Conservation (phyloP, 2,797 vertebrate genomes). For the Chrosomus eos region DNA sequence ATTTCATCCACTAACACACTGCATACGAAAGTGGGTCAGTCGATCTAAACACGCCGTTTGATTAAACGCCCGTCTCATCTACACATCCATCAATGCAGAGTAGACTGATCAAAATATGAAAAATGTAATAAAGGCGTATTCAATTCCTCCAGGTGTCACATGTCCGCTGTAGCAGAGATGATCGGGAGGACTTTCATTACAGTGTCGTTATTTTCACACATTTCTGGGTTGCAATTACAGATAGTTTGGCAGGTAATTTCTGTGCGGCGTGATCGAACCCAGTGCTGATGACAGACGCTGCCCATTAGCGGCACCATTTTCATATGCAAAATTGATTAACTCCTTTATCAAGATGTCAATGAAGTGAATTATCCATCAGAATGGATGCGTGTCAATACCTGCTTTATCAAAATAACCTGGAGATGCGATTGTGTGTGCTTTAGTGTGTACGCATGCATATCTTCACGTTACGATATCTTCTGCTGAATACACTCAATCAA, state of each 20-base stretch:
- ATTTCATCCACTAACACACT: background rate
- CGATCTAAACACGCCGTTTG: background rate
- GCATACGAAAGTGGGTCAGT: background rate
- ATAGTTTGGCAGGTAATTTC: constrained; percentile 41
- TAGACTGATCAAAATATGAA: background rate
- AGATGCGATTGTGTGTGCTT: background rate
- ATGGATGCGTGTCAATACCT: background rate
- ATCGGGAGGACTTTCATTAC: background rate
- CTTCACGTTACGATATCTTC: background rate
- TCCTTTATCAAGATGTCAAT: constrained; percentile 47
- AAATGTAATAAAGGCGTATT: constrained; percentile 11
- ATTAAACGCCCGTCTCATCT: background rate
- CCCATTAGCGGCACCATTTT: background rate
- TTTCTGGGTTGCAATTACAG: background rate
- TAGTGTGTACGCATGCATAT: background rate
- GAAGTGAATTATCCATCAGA: constrained; percentile 18
- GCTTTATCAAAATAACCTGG: background rate
- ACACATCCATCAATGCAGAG: background rate
- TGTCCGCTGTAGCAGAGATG: background rate
- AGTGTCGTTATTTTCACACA: background rate
- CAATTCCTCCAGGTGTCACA: background rate
- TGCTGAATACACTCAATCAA: background rate
- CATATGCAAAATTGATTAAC: constrained; percentile 31
- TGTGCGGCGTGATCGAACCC: constrained; percentile 22
- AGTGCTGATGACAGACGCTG: background rate